Evolutionary conservation across 1,140 invertebrate genomes (phyloP).

Genomic region (Drosophila parvula): DNA sequence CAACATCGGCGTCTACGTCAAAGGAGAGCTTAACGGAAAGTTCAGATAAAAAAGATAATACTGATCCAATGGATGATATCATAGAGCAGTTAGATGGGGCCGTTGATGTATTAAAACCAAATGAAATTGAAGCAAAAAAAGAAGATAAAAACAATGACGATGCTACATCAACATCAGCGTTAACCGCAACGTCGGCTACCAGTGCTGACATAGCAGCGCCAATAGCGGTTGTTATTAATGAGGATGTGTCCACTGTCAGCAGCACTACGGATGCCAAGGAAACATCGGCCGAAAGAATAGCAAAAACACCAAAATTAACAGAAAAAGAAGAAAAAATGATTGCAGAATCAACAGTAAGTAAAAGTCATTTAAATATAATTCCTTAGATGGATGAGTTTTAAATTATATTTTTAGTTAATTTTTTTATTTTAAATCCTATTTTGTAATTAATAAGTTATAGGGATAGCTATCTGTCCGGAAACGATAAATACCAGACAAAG

Average conservation of each 20-base stretch:
- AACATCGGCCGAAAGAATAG: neutral
- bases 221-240: constrained; percentile 9
- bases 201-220: neutral
- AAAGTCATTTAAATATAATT: too few species aligned
- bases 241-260: constrained; percentile 63
- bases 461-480: too few species aligned
- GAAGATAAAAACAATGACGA: constrained; percentile 30
- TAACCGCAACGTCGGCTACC: neutral
- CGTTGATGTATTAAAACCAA: constrained; percentile 46
- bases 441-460: too few species aligned
- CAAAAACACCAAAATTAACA: neutral
- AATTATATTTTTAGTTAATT: too few species aligned
- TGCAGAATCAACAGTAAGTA: constrained; percentile 24
- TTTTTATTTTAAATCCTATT: too few species aligned
- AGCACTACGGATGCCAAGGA: constrained; percentile 56
- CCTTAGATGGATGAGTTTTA: too few species aligned
- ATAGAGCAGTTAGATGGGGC: constrained; percentile 83
- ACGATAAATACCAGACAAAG: too few species aligned
- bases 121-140: constrained; percentile 15
- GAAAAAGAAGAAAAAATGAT: neutral
- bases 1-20: constrained; percentile 18
- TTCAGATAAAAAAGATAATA: constrained; percentile 40
- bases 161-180: constrained; percentile 45
- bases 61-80: constrained; percentile 78
- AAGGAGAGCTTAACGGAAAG: constrained; percentile 58